These are phyloP conservation scores for Cossypha niveicapilla DNA, from an alignment of 2,797 vertebrate species.

Conservation along the genomic window DNA sequence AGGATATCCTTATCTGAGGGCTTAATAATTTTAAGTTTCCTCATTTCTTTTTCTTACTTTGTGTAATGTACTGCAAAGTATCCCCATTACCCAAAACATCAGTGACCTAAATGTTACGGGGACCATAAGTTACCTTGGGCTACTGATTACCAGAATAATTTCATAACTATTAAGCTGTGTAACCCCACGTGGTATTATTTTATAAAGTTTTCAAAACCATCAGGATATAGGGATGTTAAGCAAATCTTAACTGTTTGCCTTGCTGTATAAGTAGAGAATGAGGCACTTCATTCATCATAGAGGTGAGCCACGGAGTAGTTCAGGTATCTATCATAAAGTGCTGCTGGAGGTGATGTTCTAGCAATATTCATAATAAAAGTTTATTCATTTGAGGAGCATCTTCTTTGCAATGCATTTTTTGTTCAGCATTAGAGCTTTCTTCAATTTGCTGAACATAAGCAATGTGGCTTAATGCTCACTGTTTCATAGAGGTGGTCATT, in stretches of 20 bases:
- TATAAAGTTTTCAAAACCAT: not conserved
- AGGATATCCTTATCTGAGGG: not conserved
- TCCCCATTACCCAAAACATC: not conserved
- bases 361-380: not conserved
- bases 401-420: not conserved
- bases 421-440: not conserved
- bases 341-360: not conserved
- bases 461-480: not conserved
- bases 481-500: not conserved
- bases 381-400: not conserved
- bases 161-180: not conserved
- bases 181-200: not conserved
- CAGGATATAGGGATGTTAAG: not conserved
- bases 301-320: not conserved
- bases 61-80: not conserved
- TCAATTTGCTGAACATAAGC: not conserved
- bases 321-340: not conserved
- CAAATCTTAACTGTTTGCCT: not conserved
- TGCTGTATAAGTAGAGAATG: not conserved
- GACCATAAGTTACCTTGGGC: not conserved
- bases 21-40: not conserved
- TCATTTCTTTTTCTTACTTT: not conserved
- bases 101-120: not conserved
- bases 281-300: not conserved
- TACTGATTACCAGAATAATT: not conserved